Evolutionary conservation across 2,113 vertebrate genomes (phyloP), one percentile per base, ranked within the genome.

Genomic region (Bambusicola thoracicus): DNA sequence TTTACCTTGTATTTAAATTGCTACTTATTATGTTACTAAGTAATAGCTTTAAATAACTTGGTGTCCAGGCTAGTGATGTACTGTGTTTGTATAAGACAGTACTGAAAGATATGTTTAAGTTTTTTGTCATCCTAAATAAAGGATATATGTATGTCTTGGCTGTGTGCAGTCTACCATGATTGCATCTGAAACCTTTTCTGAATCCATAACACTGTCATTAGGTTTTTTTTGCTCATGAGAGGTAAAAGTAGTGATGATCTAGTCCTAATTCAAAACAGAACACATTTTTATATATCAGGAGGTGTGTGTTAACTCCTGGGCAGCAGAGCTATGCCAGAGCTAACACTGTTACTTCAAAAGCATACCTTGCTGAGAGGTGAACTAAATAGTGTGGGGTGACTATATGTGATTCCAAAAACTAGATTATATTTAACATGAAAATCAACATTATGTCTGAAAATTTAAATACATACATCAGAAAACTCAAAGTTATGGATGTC

Each of bases 21-120:
- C 97, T 98, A 98, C 98, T 98, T 98, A 98, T 97, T 98, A 97
- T 96, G 13, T 95, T 97, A 97, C 97, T 97, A 98, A 98, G 98
- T 98, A 98, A 98, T 98, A 98, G 97, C 97, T 98, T 98, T 97
- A 97, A 98, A 97, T 98, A 97, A 96, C 95, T 97, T 96, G 97
- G 96, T 97, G 97, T 97, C 97, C 97, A 96, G 98, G 97, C 92
- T 97, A 88, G 86, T 98, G 97, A 98, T 97, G 95, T 97, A 97
- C 93, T 93, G 93, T 93, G 90, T 97, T 96, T 96, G 36, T 68
- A n/a, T 76, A 88, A 98, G 97, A 97, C 94, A 96, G 96, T 83
- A 70, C 95, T 97, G 97, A 97, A 97, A 97, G 97, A 97, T 97
- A 96, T 97, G 96, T 97, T 97, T 97, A 97, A 98, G 95, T 34